Percentiles rank a stretch among this genome's conserved stretches.
These are phyloP conservation scores for Magallana ariakensis DNA, from an alignment of 1,140 invertebrate species.

Conservation along the genomic window DNA sequence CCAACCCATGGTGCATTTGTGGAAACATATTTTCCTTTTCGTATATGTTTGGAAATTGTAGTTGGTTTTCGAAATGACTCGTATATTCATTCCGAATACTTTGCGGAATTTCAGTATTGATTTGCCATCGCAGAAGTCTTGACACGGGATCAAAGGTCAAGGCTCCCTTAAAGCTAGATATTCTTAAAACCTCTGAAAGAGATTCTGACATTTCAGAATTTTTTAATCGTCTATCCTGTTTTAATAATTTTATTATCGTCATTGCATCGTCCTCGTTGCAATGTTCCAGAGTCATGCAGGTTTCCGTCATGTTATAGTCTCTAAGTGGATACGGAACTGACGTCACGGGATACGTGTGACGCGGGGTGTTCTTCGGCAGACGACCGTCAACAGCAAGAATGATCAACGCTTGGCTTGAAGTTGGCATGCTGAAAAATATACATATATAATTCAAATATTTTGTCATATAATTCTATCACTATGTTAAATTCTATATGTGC, in stretches of 20 bases:
- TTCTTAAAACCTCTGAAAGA: conserved; percentile 47
- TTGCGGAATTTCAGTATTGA: conserved; percentile 36
- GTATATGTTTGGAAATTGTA: not conserved
- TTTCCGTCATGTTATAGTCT: conserved; percentile 49
- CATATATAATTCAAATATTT: not conserved
- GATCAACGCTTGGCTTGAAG: conserved; percentile 57
- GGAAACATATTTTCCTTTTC: not conserved
- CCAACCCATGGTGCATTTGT: not conserved
- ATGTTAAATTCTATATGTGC: too few species aligned
- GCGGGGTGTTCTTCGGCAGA: conserved; percentile 43
- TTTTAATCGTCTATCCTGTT: conserved; percentile 1
- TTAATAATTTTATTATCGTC: conserved; percentile 20
- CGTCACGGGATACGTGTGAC: conserved; percentile 42
- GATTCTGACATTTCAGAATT: not conserved
- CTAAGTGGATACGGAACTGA: conserved; percentile 55
- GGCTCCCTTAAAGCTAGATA: conserved; percentile 47
- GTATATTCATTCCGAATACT: not conserved
- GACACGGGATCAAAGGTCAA: conserved; percentile 49
- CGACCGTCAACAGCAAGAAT: conserved; percentile 54
- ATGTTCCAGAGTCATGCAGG: conserved; percentile 44
- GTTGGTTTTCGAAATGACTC: not conserved
- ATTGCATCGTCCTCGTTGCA: conserved; percentile 24
- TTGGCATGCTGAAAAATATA: conserved; percentile 48
- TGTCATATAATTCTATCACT: not conserved
- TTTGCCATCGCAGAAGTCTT: conserved; percentile 54